A percentile compares a stretch with the other conserved stretches of the same genome.
Conservation (phyloP, 2,797 vertebrate genomes). For the Sebastes jordani region DNA sequence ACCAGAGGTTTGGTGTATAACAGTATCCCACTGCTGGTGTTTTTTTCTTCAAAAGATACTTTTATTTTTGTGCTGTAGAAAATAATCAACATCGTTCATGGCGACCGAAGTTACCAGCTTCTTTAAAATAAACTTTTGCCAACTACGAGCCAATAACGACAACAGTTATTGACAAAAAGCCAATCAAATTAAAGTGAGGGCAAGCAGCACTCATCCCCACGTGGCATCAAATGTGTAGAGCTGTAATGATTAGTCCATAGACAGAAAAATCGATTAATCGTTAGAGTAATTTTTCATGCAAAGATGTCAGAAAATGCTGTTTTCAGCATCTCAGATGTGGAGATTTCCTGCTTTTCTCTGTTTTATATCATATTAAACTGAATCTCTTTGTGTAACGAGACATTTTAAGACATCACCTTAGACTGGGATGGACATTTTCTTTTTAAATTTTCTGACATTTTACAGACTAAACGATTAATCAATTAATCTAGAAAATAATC, state of each 20-base stretch:
- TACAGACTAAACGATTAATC: too few species aligned
- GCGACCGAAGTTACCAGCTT: too few species aligned
- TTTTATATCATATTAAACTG: background rate
- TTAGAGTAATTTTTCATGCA: too few species aligned
- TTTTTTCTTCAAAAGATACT: background rate
- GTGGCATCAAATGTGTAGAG: too few species aligned
- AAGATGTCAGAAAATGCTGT: too few species aligned
- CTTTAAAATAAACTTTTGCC: too few species aligned
- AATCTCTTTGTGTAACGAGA: background rate
- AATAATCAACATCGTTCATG: too few species aligned
- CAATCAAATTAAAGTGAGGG: rapidly evolving
- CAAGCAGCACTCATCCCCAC: rapidly evolving
- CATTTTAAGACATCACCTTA: background rate
- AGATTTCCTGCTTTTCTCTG: background rate
- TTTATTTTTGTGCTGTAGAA: too few species aligned
- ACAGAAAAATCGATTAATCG: background rate
- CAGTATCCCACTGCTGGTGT: background rate
- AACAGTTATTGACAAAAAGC: too few species aligned
- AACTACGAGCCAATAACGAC: background rate
- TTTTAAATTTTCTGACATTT: too few species aligned
- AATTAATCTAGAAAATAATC: too few species aligned
- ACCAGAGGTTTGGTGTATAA: background rate
- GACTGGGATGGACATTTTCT: background rate
- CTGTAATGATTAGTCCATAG: too few species aligned
- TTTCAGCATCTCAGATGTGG: background rate